These are phyloP conservation scores for Halcyon smyrnensis DNA, from an alignment of 2,797 vertebrate species.

Conservation along the genomic window DNA sequence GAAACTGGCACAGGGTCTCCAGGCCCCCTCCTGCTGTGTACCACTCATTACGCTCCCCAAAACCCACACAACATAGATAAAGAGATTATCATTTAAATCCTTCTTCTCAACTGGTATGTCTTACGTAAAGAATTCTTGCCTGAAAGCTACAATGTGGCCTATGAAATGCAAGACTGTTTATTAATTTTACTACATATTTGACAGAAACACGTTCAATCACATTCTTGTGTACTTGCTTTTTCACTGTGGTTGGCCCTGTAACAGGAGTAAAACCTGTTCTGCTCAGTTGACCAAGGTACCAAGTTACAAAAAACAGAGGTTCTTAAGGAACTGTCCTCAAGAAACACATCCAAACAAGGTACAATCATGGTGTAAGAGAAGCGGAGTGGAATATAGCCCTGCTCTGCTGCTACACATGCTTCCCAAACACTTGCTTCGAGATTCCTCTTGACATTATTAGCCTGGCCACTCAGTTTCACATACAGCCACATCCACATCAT, in stretches of 20 bases:
- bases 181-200: no score
- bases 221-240: neutral
- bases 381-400: neutral
- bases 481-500: fast-evolving
- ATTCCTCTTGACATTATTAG: neutral
- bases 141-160: neutral
- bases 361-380: neutral
- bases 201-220: neutral
- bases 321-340: neutral
- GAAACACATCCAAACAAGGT: neutral
- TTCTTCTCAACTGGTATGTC: neutral
- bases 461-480: neutral
- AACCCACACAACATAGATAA: neutral
- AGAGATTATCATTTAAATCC: neutral
- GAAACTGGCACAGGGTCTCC: neutral
- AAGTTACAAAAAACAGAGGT: neutral
- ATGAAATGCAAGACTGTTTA: no score
- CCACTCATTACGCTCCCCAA: neutral
- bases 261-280: neutral
- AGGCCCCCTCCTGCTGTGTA: neutral
- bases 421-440: neutral
- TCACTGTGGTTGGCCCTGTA: neutral
- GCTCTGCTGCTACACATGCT: neutral
- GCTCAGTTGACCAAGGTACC: neutral
- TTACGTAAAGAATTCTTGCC: neutral